A percentile compares a stretch with the other conserved stretches of the same genome.
These are phyloP conservation scores for Diadegma fenestrale DNA, from an alignment of 2,888 invertebrate species.

Conservation along the genomic window DNA sequence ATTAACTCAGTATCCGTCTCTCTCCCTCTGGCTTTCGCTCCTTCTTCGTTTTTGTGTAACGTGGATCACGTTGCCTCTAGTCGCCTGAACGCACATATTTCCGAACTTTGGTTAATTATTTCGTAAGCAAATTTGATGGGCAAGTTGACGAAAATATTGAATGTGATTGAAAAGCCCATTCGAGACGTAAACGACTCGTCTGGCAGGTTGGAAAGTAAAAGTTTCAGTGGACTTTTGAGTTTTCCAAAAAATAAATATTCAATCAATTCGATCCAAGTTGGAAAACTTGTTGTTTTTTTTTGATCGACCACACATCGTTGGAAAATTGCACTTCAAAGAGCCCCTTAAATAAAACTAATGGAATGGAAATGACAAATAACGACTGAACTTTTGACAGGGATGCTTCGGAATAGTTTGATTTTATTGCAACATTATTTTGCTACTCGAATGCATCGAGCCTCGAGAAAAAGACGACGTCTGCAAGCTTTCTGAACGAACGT, in stretches of 20 bases:
- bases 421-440: neutral
- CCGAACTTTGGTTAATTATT: slow-evolving; percentile 15
- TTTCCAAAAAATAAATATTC: neutral
- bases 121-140: slow-evolving; percentile 8
- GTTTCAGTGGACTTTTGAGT: neutral
- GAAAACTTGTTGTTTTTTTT: neutral
- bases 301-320: neutral
- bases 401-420: neutral
- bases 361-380: neutral
- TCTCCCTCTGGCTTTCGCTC: neutral
- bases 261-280: neutral
- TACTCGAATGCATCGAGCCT: neutral
- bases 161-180: neutral
- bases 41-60: neutral
- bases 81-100: slow-evolving; percentile 16
- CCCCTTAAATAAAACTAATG: neutral
- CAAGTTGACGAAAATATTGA: neutral
- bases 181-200: neutral
- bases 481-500: neutral
- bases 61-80: neutral
- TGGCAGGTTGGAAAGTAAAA: neutral
- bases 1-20: slow-evolving; percentile 4
- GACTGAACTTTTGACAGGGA: neutral
- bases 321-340: neutral
- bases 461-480: neutral